These are phyloP conservation scores for Marmota flaviventris DNA, from an alignment of 2,113 vertebrate genomes.

Conservation along the genomic window DNA sequence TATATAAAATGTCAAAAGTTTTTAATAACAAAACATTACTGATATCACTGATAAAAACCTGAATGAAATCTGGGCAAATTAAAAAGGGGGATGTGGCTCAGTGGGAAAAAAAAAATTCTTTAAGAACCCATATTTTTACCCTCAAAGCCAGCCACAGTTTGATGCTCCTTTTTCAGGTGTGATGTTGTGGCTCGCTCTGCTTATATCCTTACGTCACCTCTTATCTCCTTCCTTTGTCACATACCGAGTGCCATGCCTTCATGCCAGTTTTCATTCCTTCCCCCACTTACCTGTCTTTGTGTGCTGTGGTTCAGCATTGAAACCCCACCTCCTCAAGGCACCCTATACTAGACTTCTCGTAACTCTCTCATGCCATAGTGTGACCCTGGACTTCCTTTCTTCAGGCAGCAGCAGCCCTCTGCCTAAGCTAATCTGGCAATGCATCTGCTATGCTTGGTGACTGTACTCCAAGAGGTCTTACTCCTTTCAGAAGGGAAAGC, in stretches of 20 bases:
- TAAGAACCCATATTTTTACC: not conserved
- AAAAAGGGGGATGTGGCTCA: too few species aligned
- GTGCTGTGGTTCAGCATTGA: not conserved
- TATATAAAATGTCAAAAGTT: not conserved
- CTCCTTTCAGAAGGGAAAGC: slow-evolving; percentile 1
- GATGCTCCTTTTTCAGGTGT: not conserved
- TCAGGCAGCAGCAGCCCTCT: not conserved
- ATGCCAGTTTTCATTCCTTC: not conserved
- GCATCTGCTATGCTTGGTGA: not conserved
- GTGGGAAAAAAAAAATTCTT: not conserved
- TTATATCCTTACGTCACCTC: not conserved
- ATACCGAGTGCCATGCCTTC: not conserved
- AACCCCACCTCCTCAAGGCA: not conserved
- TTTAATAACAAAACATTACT: not conserved
- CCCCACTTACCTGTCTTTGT: not conserved
- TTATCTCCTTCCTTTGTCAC: not conserved
- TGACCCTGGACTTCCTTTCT: not conserved
- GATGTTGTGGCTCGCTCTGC: not conserved
- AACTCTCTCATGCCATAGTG: not conserved
- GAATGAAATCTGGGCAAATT: too few species aligned
- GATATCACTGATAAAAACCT: too few species aligned
- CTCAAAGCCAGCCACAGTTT: slow-evolving; percentile 15
- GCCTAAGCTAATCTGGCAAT: not conserved
- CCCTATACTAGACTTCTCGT: not conserved
- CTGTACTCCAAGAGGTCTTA: not conserved